Evolutionary conservation across 2,113 vertebrate species (phyloP).

Genomic region (Butorides virescens): DNA sequence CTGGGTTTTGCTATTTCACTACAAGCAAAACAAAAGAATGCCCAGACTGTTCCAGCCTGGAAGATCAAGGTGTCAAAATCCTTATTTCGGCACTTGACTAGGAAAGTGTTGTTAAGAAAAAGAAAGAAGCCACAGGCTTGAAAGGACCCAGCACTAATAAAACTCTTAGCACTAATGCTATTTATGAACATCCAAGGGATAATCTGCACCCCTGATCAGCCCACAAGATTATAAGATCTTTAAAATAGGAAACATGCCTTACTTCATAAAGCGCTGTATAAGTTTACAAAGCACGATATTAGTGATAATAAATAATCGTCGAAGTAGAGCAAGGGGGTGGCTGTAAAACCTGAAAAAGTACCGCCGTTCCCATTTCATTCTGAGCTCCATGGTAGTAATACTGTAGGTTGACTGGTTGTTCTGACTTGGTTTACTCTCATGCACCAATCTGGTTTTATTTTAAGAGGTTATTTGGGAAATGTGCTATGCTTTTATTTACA

Average conservation of each 20-base stretch:
- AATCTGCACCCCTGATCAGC: conserved; percentile 36
- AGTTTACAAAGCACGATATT: conserved; percentile 5
- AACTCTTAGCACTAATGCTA: conserved; percentile 33
- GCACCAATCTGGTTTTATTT: background rate
- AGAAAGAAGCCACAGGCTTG: background rate
- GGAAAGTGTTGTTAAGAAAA: background rate
- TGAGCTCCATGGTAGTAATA: background rate
- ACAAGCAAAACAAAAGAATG: background rate
- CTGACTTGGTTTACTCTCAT: background rate
- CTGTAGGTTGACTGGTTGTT: background rate
- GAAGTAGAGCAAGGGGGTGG: background rate
- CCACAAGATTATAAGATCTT: conserved; percentile 29
- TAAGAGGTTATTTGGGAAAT: background rate
- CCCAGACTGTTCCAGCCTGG: background rate
- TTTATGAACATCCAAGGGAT: conserved; percentile 52
- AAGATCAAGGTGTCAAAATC: background rate
- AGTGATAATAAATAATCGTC: conserved; percentile 5
- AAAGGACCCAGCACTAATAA: background rate
- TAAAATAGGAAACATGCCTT: conserved; percentile 29
- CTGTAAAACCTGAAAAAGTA: background rate
- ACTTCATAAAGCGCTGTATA: background rate
- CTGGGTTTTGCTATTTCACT: background rate
- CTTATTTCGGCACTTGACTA: background rate
- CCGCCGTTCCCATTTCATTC: background rate
- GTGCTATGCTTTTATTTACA: background rate